Evolutionary conservation across 2,888 invertebrate genomes (phyloP), one percentile per base, ranked within the genome.

Genomic region (Hirtodrosophila alboralis): DNA sequence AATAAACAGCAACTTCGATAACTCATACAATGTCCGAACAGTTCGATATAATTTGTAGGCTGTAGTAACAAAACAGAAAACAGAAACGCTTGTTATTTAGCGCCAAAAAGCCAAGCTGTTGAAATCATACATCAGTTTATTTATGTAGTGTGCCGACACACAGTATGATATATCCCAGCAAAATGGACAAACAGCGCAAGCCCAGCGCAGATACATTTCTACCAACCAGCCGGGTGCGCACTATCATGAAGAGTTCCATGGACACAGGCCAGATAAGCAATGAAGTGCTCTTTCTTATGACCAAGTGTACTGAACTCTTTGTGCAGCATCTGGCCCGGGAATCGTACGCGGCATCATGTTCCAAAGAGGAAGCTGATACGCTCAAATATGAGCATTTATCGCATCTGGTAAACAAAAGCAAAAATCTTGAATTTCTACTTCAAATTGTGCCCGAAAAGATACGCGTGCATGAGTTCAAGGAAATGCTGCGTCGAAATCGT

Each of bases 211-310:
- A 88, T 7, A 83, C 87, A 8, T 75, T 75, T 3, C 69, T 89
- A n/a, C 89, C 90, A 2, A 58, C 84, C 7, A 87, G 83, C 40
- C 80, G 89, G 7, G 86, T 90, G 16, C 81, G 86, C 2, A 89
- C 89, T n/a, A 90, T 90, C 27, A 90, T 90, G 89, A 90, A 89
- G 62, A 90, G 90, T 61, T 89, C 90, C 0, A 72, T 88, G 54
- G 88, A 90, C 51, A 89, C 90, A 0, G 90, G 89, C 0, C 78
- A 83, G 16, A 88, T 90, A 1, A 80, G 75, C 8, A 86, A 83
- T 48, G 90, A 90, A 56, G 90, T 87, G 0, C 68, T 90, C 0
- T 86, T 86, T 23, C 60, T 89, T 3, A 87, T 89, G 67, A 86
- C 89, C 27, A 89, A 86, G 48, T 80, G 89, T 14, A 86, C 89